phyloP scores from a whole-genome alignment of 2,113 vertebrate species.

The Uria aalge region DNA sequence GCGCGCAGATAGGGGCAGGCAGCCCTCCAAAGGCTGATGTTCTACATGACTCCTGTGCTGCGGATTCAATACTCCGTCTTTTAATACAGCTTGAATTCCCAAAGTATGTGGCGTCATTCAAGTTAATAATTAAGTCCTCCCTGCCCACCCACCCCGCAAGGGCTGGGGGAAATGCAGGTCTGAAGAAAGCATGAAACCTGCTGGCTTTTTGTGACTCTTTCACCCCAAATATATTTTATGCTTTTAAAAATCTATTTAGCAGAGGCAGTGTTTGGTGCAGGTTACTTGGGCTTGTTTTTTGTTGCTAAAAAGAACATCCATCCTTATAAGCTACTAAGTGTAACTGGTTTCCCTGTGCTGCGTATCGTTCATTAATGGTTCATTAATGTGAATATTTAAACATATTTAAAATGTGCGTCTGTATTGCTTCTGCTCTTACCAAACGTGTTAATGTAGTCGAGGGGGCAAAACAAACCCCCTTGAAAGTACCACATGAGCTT shows the following conservation, averaged over 20 bases:
- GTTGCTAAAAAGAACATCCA: not conserved
- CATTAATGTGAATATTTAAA: not conserved
- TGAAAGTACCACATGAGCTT: not conserved
- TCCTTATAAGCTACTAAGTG: not conserved
- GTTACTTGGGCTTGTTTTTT: not conserved
- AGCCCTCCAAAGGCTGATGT: not conserved
- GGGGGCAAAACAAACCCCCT: too few relatives aligned
- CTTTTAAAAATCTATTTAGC: not conserved
- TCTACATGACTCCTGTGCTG: not conserved
- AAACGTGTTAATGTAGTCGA: accelerated
- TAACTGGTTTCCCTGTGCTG: not conserved
- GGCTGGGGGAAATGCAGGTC: too few relatives aligned
- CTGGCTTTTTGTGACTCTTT: not conserved
- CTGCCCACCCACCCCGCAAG: not conserved
- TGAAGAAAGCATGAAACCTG: not conserved
- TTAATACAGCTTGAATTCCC: not conserved
- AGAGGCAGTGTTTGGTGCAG: not conserved
- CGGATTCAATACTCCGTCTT: not conserved
- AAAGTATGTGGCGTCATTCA: not conserved
- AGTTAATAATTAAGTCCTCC: not conserved
- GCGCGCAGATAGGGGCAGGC: too few relatives aligned
- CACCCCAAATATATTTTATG: not conserved
- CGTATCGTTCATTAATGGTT: accelerated
- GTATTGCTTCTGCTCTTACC: not conserved
- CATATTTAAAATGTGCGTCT: not conserved